These are phyloP conservation scores for Lophius americanus DNA, from an alignment of 2,797 vertebrate genomes.

Conservation along the genomic window DNA sequence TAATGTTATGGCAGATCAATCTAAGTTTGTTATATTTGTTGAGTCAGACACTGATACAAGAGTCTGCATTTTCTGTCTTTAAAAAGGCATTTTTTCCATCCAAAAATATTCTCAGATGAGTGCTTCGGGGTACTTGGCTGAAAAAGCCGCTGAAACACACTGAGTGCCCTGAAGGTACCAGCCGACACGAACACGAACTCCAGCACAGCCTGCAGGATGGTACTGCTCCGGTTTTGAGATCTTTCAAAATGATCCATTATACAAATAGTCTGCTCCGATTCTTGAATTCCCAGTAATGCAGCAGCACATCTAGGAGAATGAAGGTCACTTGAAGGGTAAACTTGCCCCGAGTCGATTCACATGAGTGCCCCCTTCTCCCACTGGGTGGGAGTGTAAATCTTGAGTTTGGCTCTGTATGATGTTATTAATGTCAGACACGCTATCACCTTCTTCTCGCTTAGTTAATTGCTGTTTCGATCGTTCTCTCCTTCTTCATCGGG, in stretches of 20 bases:
- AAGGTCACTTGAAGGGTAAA: slow-evolving; percentile 77
- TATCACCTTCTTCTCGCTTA: slow-evolving; percentile 65
- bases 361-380: slow-evolving; percentile 37
- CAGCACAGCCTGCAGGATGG: slow-evolving; percentile 1
- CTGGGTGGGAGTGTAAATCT: slow-evolving; percentile 74
- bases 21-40: too few relatives aligned
- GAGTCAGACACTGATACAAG: too few relatives aligned
- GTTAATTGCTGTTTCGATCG: slow-evolving; percentile 78
- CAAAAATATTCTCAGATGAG: too few relatives aligned
- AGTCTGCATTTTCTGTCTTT: too few relatives aligned
- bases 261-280: slow-evolving; percentile 36
- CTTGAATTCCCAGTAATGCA: slow-evolving; percentile 10
- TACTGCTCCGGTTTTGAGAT: slow-evolving; percentile 19
- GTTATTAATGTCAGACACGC: slow-evolving; percentile 76
- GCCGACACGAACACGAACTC: neutral
- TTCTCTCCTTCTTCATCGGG: slow-evolving; percentile 49
- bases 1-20: too few relatives aligned
- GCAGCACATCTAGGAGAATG: slow-evolving; percentile 13
- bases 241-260: slow-evolving; percentile 7
- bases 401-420: slow-evolving; percentile 71
- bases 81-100: too few relatives aligned
- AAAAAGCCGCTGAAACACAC: neutral
- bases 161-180: neutral
- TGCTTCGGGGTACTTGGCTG: too few relatives aligned
- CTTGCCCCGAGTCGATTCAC: slow-evolving; percentile 66